These are phyloP conservation scores for Platycheirus albimanus DNA, from an alignment of 2,888 invertebrate species.

Conservation along the genomic window DNA sequence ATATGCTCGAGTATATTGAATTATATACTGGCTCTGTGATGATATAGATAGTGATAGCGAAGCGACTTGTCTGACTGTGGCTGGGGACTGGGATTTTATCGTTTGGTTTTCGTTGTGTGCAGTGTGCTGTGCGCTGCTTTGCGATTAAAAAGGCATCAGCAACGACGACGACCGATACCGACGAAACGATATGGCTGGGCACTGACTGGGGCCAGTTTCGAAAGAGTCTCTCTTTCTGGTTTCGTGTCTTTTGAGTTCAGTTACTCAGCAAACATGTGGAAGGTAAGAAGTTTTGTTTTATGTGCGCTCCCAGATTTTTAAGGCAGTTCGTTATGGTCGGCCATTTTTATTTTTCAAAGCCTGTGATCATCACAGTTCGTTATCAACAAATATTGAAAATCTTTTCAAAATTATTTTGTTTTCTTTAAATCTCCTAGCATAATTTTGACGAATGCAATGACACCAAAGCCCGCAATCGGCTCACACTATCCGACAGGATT, in stretches of 20 bases:
- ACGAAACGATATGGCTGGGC: no score
- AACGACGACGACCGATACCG: no score
- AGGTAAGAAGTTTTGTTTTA: conserved; percentile 67
- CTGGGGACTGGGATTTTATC: conserved; percentile 52
- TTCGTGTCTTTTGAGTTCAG: no score
- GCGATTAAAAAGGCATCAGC: no score
- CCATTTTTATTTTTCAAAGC: conserved; percentile 18
- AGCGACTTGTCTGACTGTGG: conserved; percentile 39
- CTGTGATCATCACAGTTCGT: no score
- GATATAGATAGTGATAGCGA: conserved; percentile 43
- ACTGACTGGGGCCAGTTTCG: conserved; percentile 58
- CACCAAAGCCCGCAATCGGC: conserved; percentile 56
- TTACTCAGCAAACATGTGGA: conserved; percentile 72
- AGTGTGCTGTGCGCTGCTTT: no score
- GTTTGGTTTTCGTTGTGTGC: conserved; percentile 54
- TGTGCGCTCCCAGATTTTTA: conserved; percentile 38
- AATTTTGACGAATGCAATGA: conserved; percentile 64
- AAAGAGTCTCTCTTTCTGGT: conserved; percentile 60
- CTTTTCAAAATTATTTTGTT: not conserved
- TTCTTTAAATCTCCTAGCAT: conserved; percentile 1
- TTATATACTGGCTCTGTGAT: not conserved
- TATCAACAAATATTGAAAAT: not conserved
- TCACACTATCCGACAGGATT: conserved; percentile 46
- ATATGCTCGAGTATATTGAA: no score
- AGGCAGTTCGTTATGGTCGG: conserved; percentile 43